A percentile compares a stretch with the other conserved stretches of the same genome.
phyloP scores from a whole-genome alignment of 2,888 invertebrate species.

The Emesis furor region DNA sequence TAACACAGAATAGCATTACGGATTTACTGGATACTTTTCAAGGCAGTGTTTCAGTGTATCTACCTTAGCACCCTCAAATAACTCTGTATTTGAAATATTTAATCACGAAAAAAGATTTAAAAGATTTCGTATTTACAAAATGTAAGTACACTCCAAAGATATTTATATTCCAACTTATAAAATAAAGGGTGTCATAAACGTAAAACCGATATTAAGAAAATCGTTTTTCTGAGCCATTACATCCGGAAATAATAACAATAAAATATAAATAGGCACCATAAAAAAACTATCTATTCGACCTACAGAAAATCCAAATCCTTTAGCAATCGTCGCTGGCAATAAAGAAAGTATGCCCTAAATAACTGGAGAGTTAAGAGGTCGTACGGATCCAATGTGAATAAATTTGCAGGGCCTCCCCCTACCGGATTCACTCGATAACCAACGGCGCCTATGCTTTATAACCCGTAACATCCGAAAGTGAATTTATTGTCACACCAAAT shows the following conservation, averaged over 20 bases:
- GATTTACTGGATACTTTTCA: too few species aligned
- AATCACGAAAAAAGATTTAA: too few species aligned
- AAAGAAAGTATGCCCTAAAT: conserved; percentile 90
- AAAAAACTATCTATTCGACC: conserved; percentile 59
- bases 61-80: too few species aligned
- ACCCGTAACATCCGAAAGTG: conserved; percentile 90
- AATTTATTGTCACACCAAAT: conserved; percentile 87
- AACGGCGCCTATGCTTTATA: conserved; percentile 91
- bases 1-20: too few species aligned
- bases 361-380: conserved; percentile 87
- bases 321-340: conserved; percentile 76
- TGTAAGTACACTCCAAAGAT: background rate
- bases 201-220: conserved; percentile 20
- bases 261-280: conserved; percentile 35
- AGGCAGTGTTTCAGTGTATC: too few species aligned
- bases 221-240: conserved; percentile 62
- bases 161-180: conserved; percentile 14
- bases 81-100: too few species aligned
- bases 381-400: conserved; percentile 88
- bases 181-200: conserved; percentile 12
- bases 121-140: too few species aligned
- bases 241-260: conserved; percentile 53
- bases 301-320: conserved; percentile 79
- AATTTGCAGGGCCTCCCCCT: conserved; percentile 85
- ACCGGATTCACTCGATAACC: conserved; percentile 90